A percentile compares a stretch with the other conserved stretches of the same genome.
Conservation (phyloP, 2,888 invertebrate species). For the Melieria crassipennis region DNA sequence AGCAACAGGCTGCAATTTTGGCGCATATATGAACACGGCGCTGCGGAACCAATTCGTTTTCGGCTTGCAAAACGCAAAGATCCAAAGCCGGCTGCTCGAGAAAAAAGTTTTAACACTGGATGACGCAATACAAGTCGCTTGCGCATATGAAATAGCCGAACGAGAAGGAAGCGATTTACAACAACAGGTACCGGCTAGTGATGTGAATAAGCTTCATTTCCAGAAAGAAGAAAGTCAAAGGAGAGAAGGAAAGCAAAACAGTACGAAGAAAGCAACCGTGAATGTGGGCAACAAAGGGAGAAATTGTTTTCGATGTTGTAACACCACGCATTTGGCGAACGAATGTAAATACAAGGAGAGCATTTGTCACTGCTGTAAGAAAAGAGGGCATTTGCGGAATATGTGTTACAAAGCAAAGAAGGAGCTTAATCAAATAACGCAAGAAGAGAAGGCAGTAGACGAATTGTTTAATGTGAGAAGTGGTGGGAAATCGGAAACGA, state of each 20-base stretch:
- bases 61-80: constrained; percentile 43
- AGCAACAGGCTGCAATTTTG: constrained; percentile 44
- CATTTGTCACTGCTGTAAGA: constrained; percentile 17
- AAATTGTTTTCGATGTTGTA: constrained; percentile 1
- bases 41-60: constrained; percentile 49
- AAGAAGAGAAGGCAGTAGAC: constrained; percentile 14
- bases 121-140: constrained; percentile 45
- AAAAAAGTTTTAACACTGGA: constrained; percentile 42
- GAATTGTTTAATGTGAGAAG: constrained; percentile 28
- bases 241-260: background rate
- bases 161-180: constrained; percentile 44
- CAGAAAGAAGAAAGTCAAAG: background rate
- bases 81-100: constrained; percentile 48
- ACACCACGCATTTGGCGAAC: background rate
- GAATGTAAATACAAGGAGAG: constrained; percentile 3
- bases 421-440: constrained; percentile 22
- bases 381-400: constrained; percentile 24
- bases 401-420: constrained; percentile 24
- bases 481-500: constrained; percentile 7
- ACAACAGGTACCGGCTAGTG: background rate
- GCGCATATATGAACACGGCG: constrained; percentile 44
- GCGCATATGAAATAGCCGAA: constrained; percentile 45
- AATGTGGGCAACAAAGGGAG: background rate
- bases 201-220: background rate
- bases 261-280: background rate